These are phyloP conservation scores for Netelia melanura DNA, from an alignment of 2,888 invertebrate species.

Conservation along the genomic window DNA sequence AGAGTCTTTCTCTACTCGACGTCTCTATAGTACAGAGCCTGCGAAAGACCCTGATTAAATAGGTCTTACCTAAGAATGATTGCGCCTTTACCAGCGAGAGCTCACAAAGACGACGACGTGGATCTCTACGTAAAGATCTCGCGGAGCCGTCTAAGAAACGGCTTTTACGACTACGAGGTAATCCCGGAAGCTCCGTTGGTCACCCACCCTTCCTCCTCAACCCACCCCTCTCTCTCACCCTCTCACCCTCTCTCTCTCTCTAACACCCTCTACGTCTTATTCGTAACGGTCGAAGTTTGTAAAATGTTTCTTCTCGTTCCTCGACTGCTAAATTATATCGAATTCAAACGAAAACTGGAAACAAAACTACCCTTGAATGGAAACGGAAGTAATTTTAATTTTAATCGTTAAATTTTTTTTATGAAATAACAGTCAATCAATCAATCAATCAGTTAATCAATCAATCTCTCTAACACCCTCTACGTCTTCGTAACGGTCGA, in stretches of 20 bases:
- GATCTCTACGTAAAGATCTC: constrained; percentile 29
- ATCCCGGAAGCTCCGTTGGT: constrained; percentile 8
- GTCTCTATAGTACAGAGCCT: constrained; percentile 32
- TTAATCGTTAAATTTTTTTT: too few species aligned
- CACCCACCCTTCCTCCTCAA: constrained; percentile 3
- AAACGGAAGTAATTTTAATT: too few species aligned
- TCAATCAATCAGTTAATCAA: too few species aligned
- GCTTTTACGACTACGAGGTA: constrained; percentile 45
- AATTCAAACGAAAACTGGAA: too few species aligned
- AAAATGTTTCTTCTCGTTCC: too few species aligned
- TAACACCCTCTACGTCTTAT: too few species aligned
- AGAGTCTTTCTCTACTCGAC: neutral
- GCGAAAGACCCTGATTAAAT: constrained; percentile 63
- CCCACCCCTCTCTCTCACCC: neutral
- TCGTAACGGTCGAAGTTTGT: too few species aligned
- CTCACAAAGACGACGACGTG: constrained; percentile 34
- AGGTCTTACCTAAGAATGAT: constrained; percentile 66
- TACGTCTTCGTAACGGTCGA: neutral
- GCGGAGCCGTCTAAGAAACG: constrained; percentile 42
- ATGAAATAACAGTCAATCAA: too few species aligned
- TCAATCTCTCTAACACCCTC: too few species aligned
- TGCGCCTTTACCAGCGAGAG: constrained; percentile 49
- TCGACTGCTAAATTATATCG: too few species aligned
- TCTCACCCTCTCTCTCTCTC: too few species aligned
- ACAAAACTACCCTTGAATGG: too few species aligned